Percentiles rank a stretch among this genome's conserved stretches.
phyloP scores from a whole-genome alignment of 2,888 invertebrate genomes.

The Lepidochitona cinerea region DNA sequence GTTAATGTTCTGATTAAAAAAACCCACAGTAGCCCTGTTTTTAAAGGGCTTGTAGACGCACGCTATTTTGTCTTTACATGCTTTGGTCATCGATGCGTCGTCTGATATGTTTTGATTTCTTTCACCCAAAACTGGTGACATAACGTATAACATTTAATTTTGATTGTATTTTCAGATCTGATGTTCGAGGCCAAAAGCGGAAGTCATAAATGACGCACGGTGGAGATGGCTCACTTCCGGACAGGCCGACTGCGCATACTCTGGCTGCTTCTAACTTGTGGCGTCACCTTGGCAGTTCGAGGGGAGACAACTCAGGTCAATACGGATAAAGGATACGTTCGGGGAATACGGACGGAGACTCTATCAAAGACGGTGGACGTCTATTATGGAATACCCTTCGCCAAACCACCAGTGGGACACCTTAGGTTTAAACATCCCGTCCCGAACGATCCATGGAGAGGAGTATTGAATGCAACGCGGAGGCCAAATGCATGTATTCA shows the following conservation, averaged over 20 bases:
- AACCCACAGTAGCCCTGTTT: too few relatives aligned
- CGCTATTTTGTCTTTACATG: too few relatives aligned
- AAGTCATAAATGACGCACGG: not conserved
- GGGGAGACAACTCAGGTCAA: conserved; percentile 10
- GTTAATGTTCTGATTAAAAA: too few relatives aligned
- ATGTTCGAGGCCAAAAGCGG: not conserved
- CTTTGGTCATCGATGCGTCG: too few relatives aligned
- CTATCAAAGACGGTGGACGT: conserved; percentile 50
- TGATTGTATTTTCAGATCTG: not conserved
- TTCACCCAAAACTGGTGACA: too few relatives aligned
- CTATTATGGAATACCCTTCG: conserved; percentile 69
- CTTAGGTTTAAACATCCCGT: conserved; percentile 63
- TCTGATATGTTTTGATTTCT: too few relatives aligned
- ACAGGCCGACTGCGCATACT: conserved; percentile 12
- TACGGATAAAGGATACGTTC: conserved; percentile 51
- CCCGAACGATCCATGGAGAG: conserved; percentile 60
- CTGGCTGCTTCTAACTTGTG: conserved; percentile 7
- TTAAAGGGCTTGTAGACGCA: too few relatives aligned
- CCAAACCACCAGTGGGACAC: conserved; percentile 77
- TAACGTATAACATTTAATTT: too few relatives aligned
- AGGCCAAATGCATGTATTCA: conserved; percentile 93
- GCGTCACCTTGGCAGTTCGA: not conserved
- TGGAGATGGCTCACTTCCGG: not conserved
- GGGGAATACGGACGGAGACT: conserved; percentile 37
- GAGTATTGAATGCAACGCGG: conserved; percentile 85